Conservation (phyloP, 2,888 invertebrate species). For the Pemphredon lugubris region DNA sequence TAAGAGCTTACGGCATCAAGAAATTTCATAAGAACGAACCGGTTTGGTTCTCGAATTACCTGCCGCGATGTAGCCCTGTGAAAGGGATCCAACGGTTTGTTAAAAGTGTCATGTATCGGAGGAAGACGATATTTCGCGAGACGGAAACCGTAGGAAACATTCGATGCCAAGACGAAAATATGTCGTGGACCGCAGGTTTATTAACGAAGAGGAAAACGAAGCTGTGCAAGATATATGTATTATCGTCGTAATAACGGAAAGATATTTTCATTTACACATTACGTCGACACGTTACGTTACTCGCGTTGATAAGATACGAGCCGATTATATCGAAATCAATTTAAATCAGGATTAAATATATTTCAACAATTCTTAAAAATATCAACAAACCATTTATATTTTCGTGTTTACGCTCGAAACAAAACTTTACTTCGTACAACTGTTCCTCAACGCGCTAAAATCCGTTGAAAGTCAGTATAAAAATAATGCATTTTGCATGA, state of each 20-base stretch:
- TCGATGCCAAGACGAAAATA: not conserved
- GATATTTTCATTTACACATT: too few relatives aligned
- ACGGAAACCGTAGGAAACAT: slow-evolving; percentile 23
- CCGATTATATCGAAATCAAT: too few relatives aligned
- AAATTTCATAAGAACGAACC: slow-evolving; percentile 54
- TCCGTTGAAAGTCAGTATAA: too few relatives aligned
- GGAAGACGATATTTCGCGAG: slow-evolving; percentile 31
- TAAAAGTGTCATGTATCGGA: slow-evolving; percentile 44
- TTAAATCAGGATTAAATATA: too few relatives aligned
- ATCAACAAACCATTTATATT: too few relatives aligned
- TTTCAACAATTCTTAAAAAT: too few relatives aligned
- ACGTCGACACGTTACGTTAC: too few relatives aligned
- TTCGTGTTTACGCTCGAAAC: too few relatives aligned
- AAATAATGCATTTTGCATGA: too few relatives aligned
- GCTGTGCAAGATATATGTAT: not conserved
- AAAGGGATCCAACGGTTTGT: slow-evolving; percentile 35
- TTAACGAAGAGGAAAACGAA: not conserved
- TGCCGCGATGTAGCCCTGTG: slow-evolving; percentile 11
- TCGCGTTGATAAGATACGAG: too few relatives aligned
- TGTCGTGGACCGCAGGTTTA: slow-evolving; percentile 6
- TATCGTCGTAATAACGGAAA: not conserved
- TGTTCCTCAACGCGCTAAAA: too few relatives aligned
- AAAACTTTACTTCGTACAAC: too few relatives aligned
- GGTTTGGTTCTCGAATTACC: slow-evolving; percentile 56
- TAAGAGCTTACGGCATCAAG: slow-evolving; percentile 48